A percentile compares a stretch with the other conserved stretches of the same genome.
These are phyloP conservation scores for Prionace glauca DNA, from an alignment of 2,797 vertebrate genomes.

Conservation along the genomic window DNA sequence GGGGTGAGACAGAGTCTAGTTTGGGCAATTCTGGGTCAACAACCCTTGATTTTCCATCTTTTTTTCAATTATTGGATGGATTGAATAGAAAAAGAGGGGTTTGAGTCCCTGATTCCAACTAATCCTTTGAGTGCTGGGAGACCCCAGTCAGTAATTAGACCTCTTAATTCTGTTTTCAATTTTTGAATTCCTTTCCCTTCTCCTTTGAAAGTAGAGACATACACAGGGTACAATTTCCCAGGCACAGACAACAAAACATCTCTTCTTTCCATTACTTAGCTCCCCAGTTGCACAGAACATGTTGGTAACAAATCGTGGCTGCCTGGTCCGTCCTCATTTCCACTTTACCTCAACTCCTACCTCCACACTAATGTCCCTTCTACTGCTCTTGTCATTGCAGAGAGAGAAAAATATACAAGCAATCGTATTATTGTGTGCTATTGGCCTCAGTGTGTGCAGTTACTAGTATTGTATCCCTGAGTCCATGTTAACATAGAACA, in stretches of 20 bases:
- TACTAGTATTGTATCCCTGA: not conserved
- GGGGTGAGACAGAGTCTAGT: not conserved
- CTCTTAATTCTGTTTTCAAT: not conserved
- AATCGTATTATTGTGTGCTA: not conserved
- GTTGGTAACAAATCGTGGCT: not conserved
- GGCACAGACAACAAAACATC: not conserved
- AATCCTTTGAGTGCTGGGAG: not conserved
- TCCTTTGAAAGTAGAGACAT: not conserved
- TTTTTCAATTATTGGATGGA: not conserved
- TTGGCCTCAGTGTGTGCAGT: not conserved
- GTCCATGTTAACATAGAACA: not conserved
- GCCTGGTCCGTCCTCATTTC: not conserved
- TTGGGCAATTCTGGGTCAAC: not conserved
- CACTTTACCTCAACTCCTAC: not conserved
- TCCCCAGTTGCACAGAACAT: not conserved
- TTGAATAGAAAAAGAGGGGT: not conserved
- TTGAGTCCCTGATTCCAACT: not conserved
- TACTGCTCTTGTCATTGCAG: not conserved
- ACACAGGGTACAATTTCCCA: no score
- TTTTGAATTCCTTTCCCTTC: not conserved
- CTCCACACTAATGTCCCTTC: not conserved
- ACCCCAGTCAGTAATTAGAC: not conserved
- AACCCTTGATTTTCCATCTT: not conserved
- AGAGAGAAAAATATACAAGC: not conserved
- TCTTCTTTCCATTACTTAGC: not conserved